These are phyloP conservation scores for Rambutsinella grinnellia DNA, from an alignment of 2,888 invertebrate genomes.

Conservation along the genomic window DNA sequence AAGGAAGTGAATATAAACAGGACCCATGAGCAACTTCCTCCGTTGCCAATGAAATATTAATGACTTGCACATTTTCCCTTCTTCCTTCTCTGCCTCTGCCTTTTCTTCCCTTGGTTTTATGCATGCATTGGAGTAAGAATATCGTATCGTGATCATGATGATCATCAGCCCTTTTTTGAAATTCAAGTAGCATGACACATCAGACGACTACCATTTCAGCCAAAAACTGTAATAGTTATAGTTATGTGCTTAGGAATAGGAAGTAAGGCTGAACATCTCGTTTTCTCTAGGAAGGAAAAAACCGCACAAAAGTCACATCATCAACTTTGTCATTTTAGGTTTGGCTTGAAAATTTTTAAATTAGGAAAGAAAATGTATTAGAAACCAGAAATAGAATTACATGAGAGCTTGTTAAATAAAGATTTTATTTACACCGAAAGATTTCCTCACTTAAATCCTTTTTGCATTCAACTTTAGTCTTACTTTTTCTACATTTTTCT, in stretches of 20 bases:
- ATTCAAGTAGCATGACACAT: constrained; percentile 49
- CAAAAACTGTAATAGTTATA: too few relatives aligned
- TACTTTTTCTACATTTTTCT: too few relatives aligned
- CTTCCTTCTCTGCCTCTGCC: constrained; percentile 3
- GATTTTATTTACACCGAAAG: background rate
- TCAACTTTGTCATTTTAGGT: constrained; percentile 46
- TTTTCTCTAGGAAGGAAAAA: too few relatives aligned
- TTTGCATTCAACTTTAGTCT: too few relatives aligned
- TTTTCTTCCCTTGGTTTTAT: constrained; percentile 8
- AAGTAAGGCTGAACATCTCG: background rate
- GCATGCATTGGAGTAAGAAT: too few relatives aligned
- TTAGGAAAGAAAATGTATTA: too few relatives aligned
- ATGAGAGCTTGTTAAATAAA: too few relatives aligned
- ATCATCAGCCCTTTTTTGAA: constrained; percentile 11
- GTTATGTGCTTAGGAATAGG: too few relatives aligned
- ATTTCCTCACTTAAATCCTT: background rate
- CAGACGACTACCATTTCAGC: constrained; percentile 6
- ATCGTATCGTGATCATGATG: background rate
- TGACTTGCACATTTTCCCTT: constrained; percentile 63
- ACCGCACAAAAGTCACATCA: constrained; percentile 37
- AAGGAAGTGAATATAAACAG: constrained; percentile 49
- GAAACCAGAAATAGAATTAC: too few relatives aligned
- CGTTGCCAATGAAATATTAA: constrained; percentile 65
- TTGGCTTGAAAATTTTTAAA: background rate
- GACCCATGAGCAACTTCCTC: constrained; percentile 50